Percentiles rank a stretch among this genome's conserved stretches.
Evolutionary conservation across 2,797 vertebrate species (phyloP).

Genomic region (Lithobates sylvaticus): DNA sequence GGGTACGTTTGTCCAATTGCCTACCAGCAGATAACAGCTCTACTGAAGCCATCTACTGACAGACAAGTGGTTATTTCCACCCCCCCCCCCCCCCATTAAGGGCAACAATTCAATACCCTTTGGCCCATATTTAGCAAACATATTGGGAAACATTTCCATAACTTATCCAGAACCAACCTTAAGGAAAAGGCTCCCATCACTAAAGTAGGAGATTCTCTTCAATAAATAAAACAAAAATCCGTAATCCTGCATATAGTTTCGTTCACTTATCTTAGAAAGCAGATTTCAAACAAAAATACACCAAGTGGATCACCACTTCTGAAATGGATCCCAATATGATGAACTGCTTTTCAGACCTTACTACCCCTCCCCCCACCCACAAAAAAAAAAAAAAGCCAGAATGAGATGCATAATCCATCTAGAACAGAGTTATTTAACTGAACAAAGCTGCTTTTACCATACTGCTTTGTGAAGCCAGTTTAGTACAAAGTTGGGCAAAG

Average conservation of each 20-base stretch:
- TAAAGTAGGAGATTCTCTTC: not conserved
- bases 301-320: not conserved
- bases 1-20: not conserved
- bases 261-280: not conserved
- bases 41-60: not conserved
- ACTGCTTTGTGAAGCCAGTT: slow-evolving; percentile 63
- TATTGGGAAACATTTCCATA: slow-evolving; percentile 26
- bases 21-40: not conserved
- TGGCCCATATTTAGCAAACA: slow-evolving; percentile 37
- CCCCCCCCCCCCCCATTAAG: slow-evolving; percentile 13
- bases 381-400: slow-evolving; percentile 75
- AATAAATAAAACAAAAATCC: not conserved
- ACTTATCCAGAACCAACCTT: slow-evolving; percentile 17
- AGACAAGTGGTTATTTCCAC: slow-evolving; percentile 15
- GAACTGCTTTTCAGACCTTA: slow-evolving; percentile 23
- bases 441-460: slow-evolving; percentile 52
- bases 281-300: not conserved
- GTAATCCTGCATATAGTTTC: not conserved
- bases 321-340: slow-evolving; percentile 34
- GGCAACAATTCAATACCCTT: slow-evolving; percentile 16
- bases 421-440: not conserved
- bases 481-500: slow-evolving; percentile 59
- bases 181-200: not conserved
- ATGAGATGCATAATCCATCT: slow-evolving; percentile 70
- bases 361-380: slow-evolving; percentile 75